Base-by-base conservation (phyloP, 1,140 invertebrate genomes). In the Saccostrea echinata region DNA sequence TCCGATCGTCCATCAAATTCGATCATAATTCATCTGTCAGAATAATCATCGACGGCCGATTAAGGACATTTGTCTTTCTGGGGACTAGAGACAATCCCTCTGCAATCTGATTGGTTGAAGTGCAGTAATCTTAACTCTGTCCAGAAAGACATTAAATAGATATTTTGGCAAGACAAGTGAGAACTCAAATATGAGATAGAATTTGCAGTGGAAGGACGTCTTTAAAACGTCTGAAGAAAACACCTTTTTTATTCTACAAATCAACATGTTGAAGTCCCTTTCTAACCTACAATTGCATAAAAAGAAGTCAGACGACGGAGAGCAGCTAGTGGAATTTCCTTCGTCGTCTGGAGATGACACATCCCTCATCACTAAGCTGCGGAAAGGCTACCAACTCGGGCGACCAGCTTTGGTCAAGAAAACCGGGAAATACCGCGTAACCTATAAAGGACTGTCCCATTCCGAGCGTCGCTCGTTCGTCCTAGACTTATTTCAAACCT, bases 401-500 rank as follows among this genome's bases (percentile, higher is more conserved):
- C 86, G 91, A 24, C 88, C 91, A 18, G 88, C 92, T 1, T 76
- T 93, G 55, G 89, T 93, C 0, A 89, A 91, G 55, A 93, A 93
- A 83, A 91, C 91, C 13, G 93, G 93, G 51, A 90, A 93, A 86
- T 92, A 92, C 53, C 89, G 90, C 24, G 90, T 93, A 3, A 86
- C 90, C 24, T 93, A 91, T 86, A 90, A 89, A 88, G 92, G 92
- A 76, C 85, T 90, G 43, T 89, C 85, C 84, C 61, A 80, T 9
- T 85, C 55, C 33, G 88, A 88, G 85, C 53, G 86, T 33, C 84
- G 80, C 18, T 64, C 82, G 16, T 89, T 88, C 61, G 21, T 92
- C 3, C 97, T 97, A 95, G 93, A 94, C 76, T 55, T 94, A 21
- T 94, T 92, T 89, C 90, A 91, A 61, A 92, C 91, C 27, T 80